Conservation (phyloP, 1,140 invertebrate species). For the Fopius arisanus region DNA sequence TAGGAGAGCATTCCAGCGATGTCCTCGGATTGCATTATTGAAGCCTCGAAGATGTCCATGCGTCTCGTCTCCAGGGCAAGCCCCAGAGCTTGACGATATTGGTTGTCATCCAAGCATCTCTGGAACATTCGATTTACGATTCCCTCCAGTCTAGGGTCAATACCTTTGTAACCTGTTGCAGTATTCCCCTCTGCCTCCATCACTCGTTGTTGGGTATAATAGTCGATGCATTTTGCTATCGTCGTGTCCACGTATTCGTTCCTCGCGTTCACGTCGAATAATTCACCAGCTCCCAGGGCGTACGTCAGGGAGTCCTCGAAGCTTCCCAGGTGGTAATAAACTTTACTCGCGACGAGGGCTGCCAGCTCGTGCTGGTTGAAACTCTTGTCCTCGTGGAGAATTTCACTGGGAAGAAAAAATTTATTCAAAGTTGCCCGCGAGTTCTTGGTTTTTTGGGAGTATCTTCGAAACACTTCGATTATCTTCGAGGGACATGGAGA, state of each 20-base stretch:
- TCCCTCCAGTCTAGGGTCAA: constrained; percentile 89
- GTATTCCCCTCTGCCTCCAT: constrained; percentile 70
- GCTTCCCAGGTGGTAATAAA: constrained; percentile 96
- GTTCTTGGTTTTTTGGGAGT: no score
- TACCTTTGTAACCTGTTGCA: constrained; percentile 71
- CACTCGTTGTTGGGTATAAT: constrained; percentile 89
- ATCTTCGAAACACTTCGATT: not conserved
- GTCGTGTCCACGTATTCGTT: constrained; percentile 97
- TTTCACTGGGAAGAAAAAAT: constrained; percentile 74
- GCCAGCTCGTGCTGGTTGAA: constrained; percentile 92
- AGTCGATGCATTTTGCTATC: constrained; percentile 95
- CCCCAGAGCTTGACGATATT: constrained; percentile 92
- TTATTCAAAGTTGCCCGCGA: no score
- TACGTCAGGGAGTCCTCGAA: constrained; percentile 96
- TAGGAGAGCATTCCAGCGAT: constrained; percentile 90
- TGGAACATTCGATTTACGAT: constrained; percentile 98
- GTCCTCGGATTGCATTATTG: constrained; percentile 93
- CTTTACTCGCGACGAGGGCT: constrained; percentile 97
- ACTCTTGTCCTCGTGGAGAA: constrained; percentile 89
- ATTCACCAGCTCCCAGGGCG: constrained; percentile 89
- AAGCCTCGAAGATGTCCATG: constrained; percentile 94
- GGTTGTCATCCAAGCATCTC: constrained; percentile 91
- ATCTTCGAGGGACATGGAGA: no score
- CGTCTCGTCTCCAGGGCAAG: constrained; percentile 93
- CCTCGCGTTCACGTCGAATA: constrained; percentile 93